phyloP scores from a whole-genome alignment of 2,888 invertebrate genomes.

The Zygaena filipendulae region DNA sequence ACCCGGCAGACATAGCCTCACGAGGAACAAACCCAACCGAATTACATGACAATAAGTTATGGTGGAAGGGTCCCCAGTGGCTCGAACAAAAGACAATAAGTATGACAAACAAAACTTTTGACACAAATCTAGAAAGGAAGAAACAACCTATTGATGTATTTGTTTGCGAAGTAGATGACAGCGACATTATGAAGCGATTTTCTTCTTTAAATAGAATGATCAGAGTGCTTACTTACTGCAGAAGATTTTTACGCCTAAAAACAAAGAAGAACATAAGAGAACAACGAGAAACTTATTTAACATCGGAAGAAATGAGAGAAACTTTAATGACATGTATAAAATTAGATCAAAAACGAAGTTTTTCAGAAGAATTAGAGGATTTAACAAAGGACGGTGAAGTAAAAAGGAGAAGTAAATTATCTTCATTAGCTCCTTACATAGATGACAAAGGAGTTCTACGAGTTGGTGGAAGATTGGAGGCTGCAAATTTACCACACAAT shows the following conservation, averaged over 20 bases:
- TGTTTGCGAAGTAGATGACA: too few relatives aligned
- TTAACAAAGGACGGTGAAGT: slow-evolving; percentile 6
- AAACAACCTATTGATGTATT: too few relatives aligned
- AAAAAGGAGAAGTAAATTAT: slow-evolving; percentile 11
- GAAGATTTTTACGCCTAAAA: too few relatives aligned
- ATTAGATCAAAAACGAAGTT: slow-evolving; percentile 12
- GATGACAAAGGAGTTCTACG: slow-evolving; percentile 13
- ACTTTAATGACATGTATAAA: slow-evolving; percentile 14
- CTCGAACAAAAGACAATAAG: slow-evolving; percentile 7
- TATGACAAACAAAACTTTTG: slow-evolving; percentile 3
- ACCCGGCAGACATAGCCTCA: slow-evolving; percentile 11
- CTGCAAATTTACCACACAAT: too few relatives aligned
- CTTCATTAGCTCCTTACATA: slow-evolving; percentile 16
- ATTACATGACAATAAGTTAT: slow-evolving; percentile 7
- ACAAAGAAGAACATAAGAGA: slow-evolving; percentile 2
- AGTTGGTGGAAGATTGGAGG: too few relatives aligned
- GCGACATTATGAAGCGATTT: too few relatives aligned
- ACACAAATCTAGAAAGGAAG: slow-evolving; percentile 3
- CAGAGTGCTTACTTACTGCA: too few relatives aligned
- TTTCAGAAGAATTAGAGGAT: slow-evolving; percentile 6
- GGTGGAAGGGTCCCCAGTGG: slow-evolving; percentile 6
- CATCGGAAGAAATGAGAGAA: slow-evolving; percentile 11
- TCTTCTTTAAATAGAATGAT: too few relatives aligned
- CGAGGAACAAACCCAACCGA: slow-evolving; percentile 7
- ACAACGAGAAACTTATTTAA: too few relatives aligned